Percentiles rank a stretch among this genome's conserved stretches.
phyloP scores from a whole-genome alignment of 2,797 vertebrate genomes.

The Alca torda region DNA sequence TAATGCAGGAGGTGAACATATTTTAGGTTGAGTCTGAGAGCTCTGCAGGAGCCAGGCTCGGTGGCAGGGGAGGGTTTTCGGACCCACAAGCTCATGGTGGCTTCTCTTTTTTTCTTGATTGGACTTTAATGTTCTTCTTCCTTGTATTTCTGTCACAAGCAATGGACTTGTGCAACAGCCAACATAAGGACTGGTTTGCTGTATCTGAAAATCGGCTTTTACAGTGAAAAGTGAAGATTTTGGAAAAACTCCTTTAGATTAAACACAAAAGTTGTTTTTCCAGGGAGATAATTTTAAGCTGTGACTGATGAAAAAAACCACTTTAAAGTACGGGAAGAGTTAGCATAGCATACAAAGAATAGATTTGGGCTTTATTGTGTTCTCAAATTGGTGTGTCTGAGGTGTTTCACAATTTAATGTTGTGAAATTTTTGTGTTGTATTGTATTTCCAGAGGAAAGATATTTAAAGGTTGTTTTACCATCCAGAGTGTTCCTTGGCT shows the following conservation, averaged over 20 bases:
- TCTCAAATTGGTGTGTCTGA: not conserved
- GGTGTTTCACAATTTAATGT: not conserved
- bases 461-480: not conserved
- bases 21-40: not conserved
- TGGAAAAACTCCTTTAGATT: not conserved
- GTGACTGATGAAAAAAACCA: not conserved
- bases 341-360: not conserved
- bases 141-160: not conserved
- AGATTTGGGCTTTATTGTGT: not conserved
- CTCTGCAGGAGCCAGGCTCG: not conserved
- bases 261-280: not conserved
- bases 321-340: not conserved
- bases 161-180: not conserved
- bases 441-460: not conserved
- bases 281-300: not conserved
- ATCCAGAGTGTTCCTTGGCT: not conserved
- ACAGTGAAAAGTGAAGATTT: not conserved
- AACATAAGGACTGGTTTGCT: not conserved
- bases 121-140: not conserved
- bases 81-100: not conserved
- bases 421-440: not conserved
- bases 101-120: not conserved
- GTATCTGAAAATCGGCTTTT: not conserved
- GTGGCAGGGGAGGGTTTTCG: not conserved
- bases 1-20: not conserved